A percentile compares a stretch with the other conserved stretches of the same genome.
These are phyloP conservation scores for Ia io DNA, from an alignment of 2,113 vertebrate genomes.

Conservation along the genomic window DNA sequence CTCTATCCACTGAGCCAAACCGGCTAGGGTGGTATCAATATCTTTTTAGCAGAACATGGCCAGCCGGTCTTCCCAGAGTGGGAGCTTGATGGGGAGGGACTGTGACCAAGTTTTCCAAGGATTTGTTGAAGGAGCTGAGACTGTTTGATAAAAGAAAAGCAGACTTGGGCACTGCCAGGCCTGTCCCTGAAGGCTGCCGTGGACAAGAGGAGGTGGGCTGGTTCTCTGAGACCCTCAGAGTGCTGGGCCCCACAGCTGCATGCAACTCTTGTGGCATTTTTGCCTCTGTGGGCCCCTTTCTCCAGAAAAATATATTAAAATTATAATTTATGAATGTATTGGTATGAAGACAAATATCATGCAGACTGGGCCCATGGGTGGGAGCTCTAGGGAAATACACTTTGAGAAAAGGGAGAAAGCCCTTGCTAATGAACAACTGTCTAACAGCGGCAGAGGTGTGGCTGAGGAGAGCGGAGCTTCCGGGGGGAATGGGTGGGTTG, in stretches of 20 bases:
- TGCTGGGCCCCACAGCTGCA: fast-evolving
- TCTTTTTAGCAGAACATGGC: background rate
- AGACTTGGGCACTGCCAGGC: background rate
- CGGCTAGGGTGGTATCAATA: too few species aligned
- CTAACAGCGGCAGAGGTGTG: background rate
- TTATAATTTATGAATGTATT: background rate
- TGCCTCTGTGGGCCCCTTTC: background rate
- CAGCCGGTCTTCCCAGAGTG: background rate
- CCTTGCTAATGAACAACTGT: background rate
- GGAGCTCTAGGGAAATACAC: background rate
- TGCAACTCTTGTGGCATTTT: background rate
- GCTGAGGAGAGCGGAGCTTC: background rate
- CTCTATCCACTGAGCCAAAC: too few species aligned
- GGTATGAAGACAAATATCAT: background rate
- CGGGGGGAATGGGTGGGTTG: background rate
- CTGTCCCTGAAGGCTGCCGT: background rate
- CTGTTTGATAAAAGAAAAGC: background rate
- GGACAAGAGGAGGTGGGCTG: background rate
- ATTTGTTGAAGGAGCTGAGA: background rate
- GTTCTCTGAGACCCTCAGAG: background rate
- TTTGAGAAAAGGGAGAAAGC: background rate
- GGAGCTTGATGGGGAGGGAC: background rate
- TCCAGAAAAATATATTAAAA: background rate
- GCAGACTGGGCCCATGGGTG: background rate
- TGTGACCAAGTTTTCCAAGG: background rate